Evolutionary conservation across 1,140 invertebrate species (phyloP), one percentile per base, ranked within the genome.

Genomic region (Bilobella aurantiaca): DNA sequence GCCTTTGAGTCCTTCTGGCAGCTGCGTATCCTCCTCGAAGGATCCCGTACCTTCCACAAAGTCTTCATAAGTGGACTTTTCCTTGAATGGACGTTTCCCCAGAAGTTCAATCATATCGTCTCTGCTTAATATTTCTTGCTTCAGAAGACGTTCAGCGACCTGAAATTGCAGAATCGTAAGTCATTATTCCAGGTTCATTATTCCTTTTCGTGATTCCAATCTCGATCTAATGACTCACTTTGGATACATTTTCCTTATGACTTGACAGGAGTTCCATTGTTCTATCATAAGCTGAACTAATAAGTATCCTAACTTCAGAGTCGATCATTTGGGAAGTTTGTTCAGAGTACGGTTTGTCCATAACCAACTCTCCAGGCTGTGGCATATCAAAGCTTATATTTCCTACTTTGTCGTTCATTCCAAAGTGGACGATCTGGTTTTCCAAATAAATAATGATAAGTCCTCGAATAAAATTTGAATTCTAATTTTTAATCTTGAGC

Each of bases 21-120:
- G 81, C 0, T 83, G 80, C 0, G 95, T 98, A 74, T 99, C 91
- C 78, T 99, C 96, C 73, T 98, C 96, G 71, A 97, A 87, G 0
- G 93, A 96, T 21, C 96, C 96, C 16, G 97, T 99, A 0, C 96
- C 96, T 80, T 95, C 95, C 0, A 99, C 96, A 79, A 99, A 99
- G 76, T 99, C 90, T 81, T 99, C 97, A 76, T 99, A 99, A 3
- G 96, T 98, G 18, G 95, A 96, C 80, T 98, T 99, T 79, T 99
- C 97, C 29, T 88, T 87, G 85, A 99, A 99, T 0, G 97, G 97
- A 72, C 97, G 80, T 49, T 85, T 81, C 3, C 97, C 97, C 1
- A 99, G 80, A 3, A 99, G 77, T 78, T 98, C 94, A 67, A 99
- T 92, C 93, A 99, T 98, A 74, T 99, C 96, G 31, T 98, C 92